Base-by-base conservation (phyloP, 2,113 vertebrate species). In the Corvus cornix region DNA sequence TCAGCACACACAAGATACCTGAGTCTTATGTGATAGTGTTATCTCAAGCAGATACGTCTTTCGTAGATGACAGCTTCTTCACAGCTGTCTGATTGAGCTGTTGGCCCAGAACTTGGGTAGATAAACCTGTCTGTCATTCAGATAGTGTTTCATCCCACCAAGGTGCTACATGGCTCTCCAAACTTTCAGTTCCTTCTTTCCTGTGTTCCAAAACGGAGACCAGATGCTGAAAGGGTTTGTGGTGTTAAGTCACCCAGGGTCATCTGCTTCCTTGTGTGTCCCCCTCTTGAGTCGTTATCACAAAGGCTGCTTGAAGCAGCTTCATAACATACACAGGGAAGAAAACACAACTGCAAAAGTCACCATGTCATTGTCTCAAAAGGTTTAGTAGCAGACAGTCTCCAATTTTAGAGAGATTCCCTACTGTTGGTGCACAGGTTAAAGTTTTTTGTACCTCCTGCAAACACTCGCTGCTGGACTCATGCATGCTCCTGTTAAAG, bases 401-500 rank as follows among this genome's bases (percentile, higher is more conserved):
- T 78, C 31, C 20, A 26, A 3, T 83, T 91, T 73, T 27, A 64
- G 48, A 68, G 14, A 79, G 39, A 41, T 75, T 84, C 51, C 7
- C 26, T 67, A 2, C 41, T 67, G 6, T 3, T 75, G 49, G 3
- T 64, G 30, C 48, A 55, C 23, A 56, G 30, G 43, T 5, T 26
- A 27, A 44, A 16, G 5, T 13, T 80, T 78, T 78, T 90, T 55
- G 7, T 82, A 10, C 31, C 37, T 77, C 13, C 46, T 53, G 21
- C 66, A 69, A 62, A 17, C 0, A 1, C 20, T 75, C 22, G 5
- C 23, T 70, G 41, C 35, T 53, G n/a, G 11, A 76, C 20, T 73
- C 46, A 6, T 4, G 7, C 0, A 0, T 2, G 2, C 66, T 69
- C 39, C 13, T 46, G 39, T 16, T 26, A 51, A 69, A 58, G 35